Conservation (phyloP, 2,113 vertebrate species). For the Microtus pennsylvanicus region DNA sequence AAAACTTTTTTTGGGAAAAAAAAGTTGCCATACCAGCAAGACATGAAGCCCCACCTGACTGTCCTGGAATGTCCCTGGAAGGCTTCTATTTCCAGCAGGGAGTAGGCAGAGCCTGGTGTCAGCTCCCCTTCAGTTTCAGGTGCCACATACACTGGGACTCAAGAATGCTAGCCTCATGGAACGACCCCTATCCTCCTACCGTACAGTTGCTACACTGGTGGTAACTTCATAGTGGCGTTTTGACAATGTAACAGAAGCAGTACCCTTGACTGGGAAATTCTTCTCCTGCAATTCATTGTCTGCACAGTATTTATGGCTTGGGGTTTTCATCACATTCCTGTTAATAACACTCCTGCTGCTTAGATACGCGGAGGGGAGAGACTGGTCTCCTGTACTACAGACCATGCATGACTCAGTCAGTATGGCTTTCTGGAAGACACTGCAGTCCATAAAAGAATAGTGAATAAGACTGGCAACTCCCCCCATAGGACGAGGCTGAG, state of each 20-base stretch:
- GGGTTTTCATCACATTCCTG: not conserved
- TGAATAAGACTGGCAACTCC: conserved; percentile 17
- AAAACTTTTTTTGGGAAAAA: not conserved
- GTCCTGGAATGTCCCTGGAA: not conserved
- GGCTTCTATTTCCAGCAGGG: not conserved
- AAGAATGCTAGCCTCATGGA: not conserved
- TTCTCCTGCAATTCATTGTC: not conserved
- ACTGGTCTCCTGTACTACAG: not conserved
- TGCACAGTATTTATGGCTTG: not conserved
- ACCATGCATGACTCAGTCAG: not conserved
- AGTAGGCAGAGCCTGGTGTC: not conserved
- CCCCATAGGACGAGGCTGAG: not conserved
- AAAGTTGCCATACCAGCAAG: not conserved
- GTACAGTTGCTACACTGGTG: not conserved
- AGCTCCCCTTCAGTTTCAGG: not conserved
- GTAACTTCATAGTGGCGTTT: not conserved
- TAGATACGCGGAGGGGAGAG: not conserved
- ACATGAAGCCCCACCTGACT: not conserved
- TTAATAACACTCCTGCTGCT: not conserved
- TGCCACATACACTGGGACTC: not conserved
- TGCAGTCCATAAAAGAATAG: not conserved
- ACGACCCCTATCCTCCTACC: not conserved
- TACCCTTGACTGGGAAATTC: not conserved
- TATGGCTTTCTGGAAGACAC: not conserved
- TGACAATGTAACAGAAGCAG: not conserved